Evolutionary conservation across 2,888 invertebrate species (phyloP), one percentile per base, ranked within the genome.

Genomic region (Atrina japonica): DNA sequence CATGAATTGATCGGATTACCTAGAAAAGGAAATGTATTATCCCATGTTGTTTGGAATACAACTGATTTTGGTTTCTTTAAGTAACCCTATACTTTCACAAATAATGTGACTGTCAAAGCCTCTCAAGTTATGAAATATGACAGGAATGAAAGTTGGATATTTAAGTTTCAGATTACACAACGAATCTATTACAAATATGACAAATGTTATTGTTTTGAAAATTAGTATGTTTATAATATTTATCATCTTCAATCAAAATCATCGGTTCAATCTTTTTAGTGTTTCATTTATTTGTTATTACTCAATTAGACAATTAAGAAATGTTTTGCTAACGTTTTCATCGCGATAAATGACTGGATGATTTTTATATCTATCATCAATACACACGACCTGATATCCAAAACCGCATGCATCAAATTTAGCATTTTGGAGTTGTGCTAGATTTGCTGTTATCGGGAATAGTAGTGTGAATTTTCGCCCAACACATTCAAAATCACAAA

Each of bases 11-110:
- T 18, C 41, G 43, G 14, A 35, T 40, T 3, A 41, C 73, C 67
- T 65, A 77, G 41, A 55, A 45, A 78, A 76, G 2, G 77, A 78
- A 21, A 83, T 77, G 53, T 77, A 82, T 41, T 75, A 80, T 69
- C 79, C 75, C 47, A 76, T 80, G 35, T 35, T 21, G 65, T 82
- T 23, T 18, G 80, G 73, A 58, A 80, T 78, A 27, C 79, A 75
- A 7, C 49, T 50, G 27, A 78, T 70, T 9, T 53, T 47, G 23
- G 49, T 55, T 1, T 55, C 65, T 58, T 70, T 73, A 14, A 47
- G 59, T 59, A 58, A 52, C 14, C 67, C 70, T 25, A 58, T 30
- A 60, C 43, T 29, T 52, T 67, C 58, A 40, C 45, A 47, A 18
- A 74, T 30, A 11, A 70, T 25, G 43, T 74, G 74, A 16, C 59